Base-by-base conservation (phyloP, 2,888 invertebrate genomes). In the Cosmorhoe ocellata region DNA sequence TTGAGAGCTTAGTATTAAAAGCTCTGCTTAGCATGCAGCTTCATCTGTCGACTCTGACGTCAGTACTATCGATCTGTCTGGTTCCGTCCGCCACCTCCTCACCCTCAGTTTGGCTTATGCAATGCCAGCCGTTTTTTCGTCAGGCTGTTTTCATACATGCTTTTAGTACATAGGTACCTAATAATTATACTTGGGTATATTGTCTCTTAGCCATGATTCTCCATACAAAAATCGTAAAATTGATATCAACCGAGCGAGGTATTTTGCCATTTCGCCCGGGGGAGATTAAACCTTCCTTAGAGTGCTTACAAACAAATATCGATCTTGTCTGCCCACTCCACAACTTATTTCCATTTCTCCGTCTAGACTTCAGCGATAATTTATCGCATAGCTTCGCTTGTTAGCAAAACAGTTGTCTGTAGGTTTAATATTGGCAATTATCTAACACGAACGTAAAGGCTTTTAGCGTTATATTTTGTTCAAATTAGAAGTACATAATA, bases 51-150 rank as follows among this genome's bases (percentile, higher is more conserved):
- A 63, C 60, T 55, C 41, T 86, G 87, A 88, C 86, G 89, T 87
- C 82, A 84, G 59, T 47, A 56, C 61, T 44, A 90, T 90, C 77
- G 89, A 90, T 87, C 83, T 67, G 86, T 84, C 87, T 87, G 76
- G 63, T 58, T 71, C 70, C 72, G 50, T 61, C 66, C 37, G 6
- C 33, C 56, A 56, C 67, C 60, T 66, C 56, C 62, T 39, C 45
- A 30, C 37, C 12, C 32, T 31, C 56, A 37, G 33, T 47, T 55
- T 39, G 79, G 81, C 84, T 88, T 80, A 87, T 89, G 89, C 85
- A 89, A 89, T 69, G 68, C 51, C 37, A 45, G 39, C 48, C 46
- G 44, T 12, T 48, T 48, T 69, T 70, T 66, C 58, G 60, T 45
- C 27, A 51, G 6, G 9, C 28, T n/a, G 13, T 13, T 33, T 14